phyloP scores from a whole-genome alignment of 92 coral and sea anemone genomes.

The Pocillopora meandrina region DNA sequence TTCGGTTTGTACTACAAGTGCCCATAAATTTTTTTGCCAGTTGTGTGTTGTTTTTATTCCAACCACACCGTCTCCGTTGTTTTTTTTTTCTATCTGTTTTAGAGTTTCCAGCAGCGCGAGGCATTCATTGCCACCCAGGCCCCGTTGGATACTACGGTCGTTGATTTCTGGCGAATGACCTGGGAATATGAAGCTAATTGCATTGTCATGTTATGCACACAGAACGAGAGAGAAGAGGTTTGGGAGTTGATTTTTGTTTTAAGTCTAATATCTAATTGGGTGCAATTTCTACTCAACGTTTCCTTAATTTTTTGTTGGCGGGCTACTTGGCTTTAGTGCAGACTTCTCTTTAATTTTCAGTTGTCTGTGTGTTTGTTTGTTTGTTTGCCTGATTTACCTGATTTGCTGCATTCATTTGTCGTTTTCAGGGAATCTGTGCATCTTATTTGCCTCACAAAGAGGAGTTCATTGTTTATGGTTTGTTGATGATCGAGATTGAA shows the following conservation, averaged over 20 bases:
- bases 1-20: neutral
- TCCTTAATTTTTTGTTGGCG: neutral
- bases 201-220: constrained; percentile 76
- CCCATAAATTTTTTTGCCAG: neutral
- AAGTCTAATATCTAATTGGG: neutral
- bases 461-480: constrained; percentile 78
- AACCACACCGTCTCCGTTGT: neutral
- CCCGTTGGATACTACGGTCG: constrained; percentile 78
- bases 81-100: neutral
- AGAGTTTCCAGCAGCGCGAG: constrained; percentile 93
- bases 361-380: too few species aligned
- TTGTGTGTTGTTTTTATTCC: neutral
- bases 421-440: constrained; percentile 53
- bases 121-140: constrained; percentile 96
- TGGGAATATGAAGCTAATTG: constrained; percentile 92
- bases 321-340: too few species aligned
- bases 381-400: neutral
- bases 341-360: neutral
- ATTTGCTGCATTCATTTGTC: neutral
- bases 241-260: neutral
- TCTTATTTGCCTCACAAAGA: constrained; percentile 75
- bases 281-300: neutral
- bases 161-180: constrained; percentile 91
- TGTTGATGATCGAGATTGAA: constrained; percentile 80
- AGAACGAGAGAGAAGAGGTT: constrained; percentile 79